A percentile compares a stretch with the other conserved stretches of the same genome.
Conservation (phyloP, 1,140 invertebrate species). For the Drosophila saltans region DNA sequence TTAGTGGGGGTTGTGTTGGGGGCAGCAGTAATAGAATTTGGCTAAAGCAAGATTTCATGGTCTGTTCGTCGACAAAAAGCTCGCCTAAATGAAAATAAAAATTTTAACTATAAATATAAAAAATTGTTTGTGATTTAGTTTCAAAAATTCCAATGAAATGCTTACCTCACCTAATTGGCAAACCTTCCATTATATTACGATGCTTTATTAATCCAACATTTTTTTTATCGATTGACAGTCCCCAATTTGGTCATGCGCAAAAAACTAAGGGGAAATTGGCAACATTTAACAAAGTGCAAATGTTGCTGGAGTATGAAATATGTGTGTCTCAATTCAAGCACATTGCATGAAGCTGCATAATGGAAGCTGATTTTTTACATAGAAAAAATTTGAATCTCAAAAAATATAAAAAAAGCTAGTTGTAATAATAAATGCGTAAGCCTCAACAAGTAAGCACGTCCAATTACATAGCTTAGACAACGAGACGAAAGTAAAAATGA, state of each 20-base stretch:
- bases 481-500: no score
- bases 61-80: no score
- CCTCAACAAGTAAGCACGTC: slow-evolving; percentile 32
- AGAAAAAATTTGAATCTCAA: no score
- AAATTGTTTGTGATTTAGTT: no score
- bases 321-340: not conserved
- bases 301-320: not conserved
- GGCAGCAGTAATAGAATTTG: no score
- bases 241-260: slow-evolving; percentile 58
- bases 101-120: no score
- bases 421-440: not conserved
- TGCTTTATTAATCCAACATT: not conserved
- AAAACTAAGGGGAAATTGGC: slow-evolving; percentile 33
- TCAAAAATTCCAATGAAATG: no score
- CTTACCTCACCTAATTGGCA: no score
- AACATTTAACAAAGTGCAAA: slow-evolving; percentile 11
- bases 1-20: not conserved
- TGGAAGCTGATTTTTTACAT: not conserved
- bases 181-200: no score
- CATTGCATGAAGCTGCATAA: not conserved
- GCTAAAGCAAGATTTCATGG: no score
- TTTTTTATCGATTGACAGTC: slow-evolving; percentile 14
- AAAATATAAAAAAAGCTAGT: no score
- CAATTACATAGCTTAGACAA: not conserved
- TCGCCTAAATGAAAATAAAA: no score